Base-by-base conservation (phyloP, 1,140 invertebrate species). In the Proctacanthus coquilletti region DNA sequence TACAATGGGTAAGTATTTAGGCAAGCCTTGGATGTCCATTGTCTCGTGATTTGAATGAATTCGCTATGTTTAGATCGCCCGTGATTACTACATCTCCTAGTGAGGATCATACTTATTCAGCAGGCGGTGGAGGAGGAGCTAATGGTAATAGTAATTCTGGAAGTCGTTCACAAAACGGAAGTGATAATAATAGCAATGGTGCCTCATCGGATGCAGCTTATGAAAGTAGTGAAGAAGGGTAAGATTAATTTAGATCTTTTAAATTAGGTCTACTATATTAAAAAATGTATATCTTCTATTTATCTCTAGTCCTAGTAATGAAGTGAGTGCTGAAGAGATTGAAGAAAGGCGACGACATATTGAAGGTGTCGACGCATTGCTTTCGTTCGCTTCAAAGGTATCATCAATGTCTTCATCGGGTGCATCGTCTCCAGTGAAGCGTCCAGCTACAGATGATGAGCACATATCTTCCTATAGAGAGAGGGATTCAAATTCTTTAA, bases 101-200 rank as follows among this genome's bases (percentile, higher is more conserved):
- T 50, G 77, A 80, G 51, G 82, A 85, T 59, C 81, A 85, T 48
- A 83, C 79, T 10, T 84, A 85, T 46, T 75, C 72, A 37, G 68
- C 61, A 41, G 61, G 62, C 23, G 63, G 60, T 41, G 50, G 51
- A 32, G 42, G 25, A 14, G 50, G 52, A 40, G 47, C 49, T 43
- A 50, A 47, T 32, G 55, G 53, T 5, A 47, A 41, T 29, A 35
- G 44, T 19, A 39, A 32, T 3, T 18, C 29, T 42, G 54, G 51
- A 36, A 56, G 45, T 42, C 42, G 41, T 17, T 44, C 43, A 19
- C 15, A 17, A 45, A 45, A 29, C 44, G 41, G 41, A 21, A 44
- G 36, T 33, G 54, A 58, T 35, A 47, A 47, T 42, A 43, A 42
- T 38, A 60, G 56, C 42, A 60, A 55, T 39, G 54, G 55, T 29